Base-by-base conservation (phyloP, 2,113 vertebrate genomes). In the Falcunculus frontatus region DNA sequence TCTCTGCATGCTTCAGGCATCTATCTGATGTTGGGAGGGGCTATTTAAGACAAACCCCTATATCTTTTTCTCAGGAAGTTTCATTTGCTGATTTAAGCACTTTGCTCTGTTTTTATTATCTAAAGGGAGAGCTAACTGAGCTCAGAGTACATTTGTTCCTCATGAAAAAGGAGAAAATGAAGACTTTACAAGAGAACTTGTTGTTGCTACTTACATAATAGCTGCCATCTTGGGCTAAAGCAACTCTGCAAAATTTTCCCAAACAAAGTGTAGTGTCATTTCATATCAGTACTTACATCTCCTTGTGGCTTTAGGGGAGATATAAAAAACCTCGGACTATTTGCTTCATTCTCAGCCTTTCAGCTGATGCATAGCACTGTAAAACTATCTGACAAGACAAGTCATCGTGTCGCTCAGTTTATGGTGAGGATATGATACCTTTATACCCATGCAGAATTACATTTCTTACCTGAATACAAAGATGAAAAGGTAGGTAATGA, bases 201-300 rank as follows among this genome's bases (percentile, higher is more conserved):
- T 15, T 85, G 21, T 72, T 84, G 16, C 25, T 83, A 7, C 78
- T 93, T 93, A 63, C 5, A 5, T 85, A 96, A 95, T 63, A 91
- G 67, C 44, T 93, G 70, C 87, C 81, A 63, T 96, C 46, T 63
- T 94, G 84, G 70, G 39, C 74, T 87, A 53, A 96, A 93, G 52
- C 21, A 69, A 50, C 13, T 14, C 60, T 21, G 20, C 19, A 81
- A 33, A 80, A 86, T 84, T 88, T 90, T 96, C 44, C 72, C 41
- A 86, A 95, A 80, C 67, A 83, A 93, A 93, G 93, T 52, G 16
- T 70, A 93, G 37, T 90, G 93, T 95, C 95, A 86, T 92, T 96
- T 96, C 72, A 9, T 44, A 95, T 96, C 84, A 96, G 85, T 41
- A 74, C 90, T 92, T 91, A 90, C 64, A 75, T 91, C 62, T 91